Evolutionary conservation across 2,797 vertebrate species (phyloP), one percentile per base, ranked within the genome.

Genomic region (Amphiprion clarkii): DNA sequence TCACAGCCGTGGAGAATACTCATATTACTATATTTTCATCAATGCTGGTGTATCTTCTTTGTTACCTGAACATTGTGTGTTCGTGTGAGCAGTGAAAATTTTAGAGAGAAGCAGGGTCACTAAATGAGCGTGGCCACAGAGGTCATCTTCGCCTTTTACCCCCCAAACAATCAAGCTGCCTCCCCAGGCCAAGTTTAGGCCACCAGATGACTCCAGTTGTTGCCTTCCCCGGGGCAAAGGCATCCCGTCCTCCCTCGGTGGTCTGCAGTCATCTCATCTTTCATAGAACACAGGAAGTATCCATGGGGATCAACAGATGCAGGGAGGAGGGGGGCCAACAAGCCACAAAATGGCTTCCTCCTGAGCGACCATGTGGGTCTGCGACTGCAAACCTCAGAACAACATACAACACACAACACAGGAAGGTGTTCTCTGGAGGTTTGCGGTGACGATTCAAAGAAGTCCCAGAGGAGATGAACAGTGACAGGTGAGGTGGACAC

Each of bases 251-350:
- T 86, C 62, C 40, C 84, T 86, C 78, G 92, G 94, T 94, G 94
- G 94, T 93, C 93, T 71, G 72, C 69, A 78, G 78, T 85, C 86
- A 75, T 91, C 91, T 94, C 91, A 76, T 85, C 85, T 95, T 95
- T 94, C 94, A 92, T 67, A 82, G 74, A 83, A 83, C 78, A 86
- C 74, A 90, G 89, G 90, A 93, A 83, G 87, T 73, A 82, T 85
- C 85, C 76, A 77, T 42, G 1, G 88, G 87, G 81, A 88, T 87
- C 87, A 76, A 84, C 87, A 92, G 87, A 92, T 90, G 87, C 89
- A 66, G 48, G 42, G 74, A 61, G 44, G 13, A 51, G 71, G 48
- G 76, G 67, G 42, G 17, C 51, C 31, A 70, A 59, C 80, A 82
- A 81, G 78, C 85, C 75, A 79, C 81, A 86, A 90, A 91, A 89